phyloP scores from a whole-genome alignment of 2,888 invertebrate species.

The Rotaria socialis region DNA sequence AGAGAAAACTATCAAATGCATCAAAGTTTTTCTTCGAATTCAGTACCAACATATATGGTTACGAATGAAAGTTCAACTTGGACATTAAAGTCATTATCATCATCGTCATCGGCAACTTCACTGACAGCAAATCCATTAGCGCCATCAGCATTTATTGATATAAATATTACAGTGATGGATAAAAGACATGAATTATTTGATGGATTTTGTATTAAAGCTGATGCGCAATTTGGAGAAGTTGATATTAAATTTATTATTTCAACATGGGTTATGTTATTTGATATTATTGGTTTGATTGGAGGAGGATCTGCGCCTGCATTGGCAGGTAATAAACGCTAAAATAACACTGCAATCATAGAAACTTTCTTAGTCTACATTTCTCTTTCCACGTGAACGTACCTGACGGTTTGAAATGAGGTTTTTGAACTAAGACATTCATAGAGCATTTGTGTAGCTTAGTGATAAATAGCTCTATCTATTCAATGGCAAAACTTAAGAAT shows the following conservation, averaged over 20 bases:
- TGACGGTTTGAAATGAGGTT: too few relatives aligned
- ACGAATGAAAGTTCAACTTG: background rate
- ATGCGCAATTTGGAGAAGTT: slow-evolving; percentile 82
- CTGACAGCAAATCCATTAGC: background rate
- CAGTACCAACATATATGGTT: slow-evolving; percentile 19
- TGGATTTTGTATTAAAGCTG: slow-evolving; percentile 61
- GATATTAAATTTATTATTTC: slow-evolving; percentile 84
- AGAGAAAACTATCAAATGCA: background rate
- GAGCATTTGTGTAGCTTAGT: too few relatives aligned
- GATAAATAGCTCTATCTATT: too few relatives aligned
- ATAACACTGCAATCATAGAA: background rate
- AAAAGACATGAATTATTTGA: slow-evolving; percentile 69
- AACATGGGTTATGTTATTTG: slow-evolving; percentile 88
- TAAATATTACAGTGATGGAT: slow-evolving; percentile 56
- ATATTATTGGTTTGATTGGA: slow-evolving; percentile 74
- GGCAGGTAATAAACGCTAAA: background rate
- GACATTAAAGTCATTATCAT: background rate
- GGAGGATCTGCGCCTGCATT: background rate
- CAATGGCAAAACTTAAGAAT: too few relatives aligned
- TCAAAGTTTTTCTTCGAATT: background rate
- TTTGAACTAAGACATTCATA: too few relatives aligned
- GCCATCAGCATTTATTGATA: slow-evolving; percentile 30
- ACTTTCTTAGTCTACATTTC: too few relatives aligned
- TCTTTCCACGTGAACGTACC: too few relatives aligned
- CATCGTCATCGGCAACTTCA: background rate